These are phyloP conservation scores for Mythimna loreyi DNA, from an alignment of 2,888 invertebrate species.

Conservation along the genomic window DNA sequence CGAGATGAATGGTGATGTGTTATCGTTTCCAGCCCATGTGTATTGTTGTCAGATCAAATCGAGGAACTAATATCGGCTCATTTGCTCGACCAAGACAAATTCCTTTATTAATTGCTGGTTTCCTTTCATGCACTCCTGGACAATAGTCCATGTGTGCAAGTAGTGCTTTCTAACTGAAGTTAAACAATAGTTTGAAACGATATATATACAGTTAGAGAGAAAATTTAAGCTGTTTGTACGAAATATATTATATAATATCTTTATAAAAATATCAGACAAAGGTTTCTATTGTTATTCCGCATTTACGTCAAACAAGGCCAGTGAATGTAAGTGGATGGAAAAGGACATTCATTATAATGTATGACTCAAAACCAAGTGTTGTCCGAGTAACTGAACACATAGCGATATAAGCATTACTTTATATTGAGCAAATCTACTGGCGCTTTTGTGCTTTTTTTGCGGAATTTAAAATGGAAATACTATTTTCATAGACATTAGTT, in stretches of 20 bases:
- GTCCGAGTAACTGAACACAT: constrained; percentile 32
- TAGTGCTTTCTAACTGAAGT: too few species aligned
- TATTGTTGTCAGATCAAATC: constrained; percentile 28
- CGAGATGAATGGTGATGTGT: constrained; percentile 45
- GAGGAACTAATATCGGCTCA: not conserved
- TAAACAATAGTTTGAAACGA: too few species aligned
- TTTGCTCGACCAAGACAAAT: not conserved
- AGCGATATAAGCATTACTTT: constrained; percentile 34
- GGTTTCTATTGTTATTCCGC: constrained; percentile 19
- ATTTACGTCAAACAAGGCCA: constrained; percentile 35
- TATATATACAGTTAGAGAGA: not conserved
- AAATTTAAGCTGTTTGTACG: not conserved
- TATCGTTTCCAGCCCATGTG: constrained; percentile 27
- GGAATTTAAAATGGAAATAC: constrained; percentile 17
- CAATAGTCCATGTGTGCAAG: too few species aligned
- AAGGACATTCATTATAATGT: constrained; percentile 39
- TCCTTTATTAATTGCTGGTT: not conserved
- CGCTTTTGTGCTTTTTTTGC: constrained; percentile 10
- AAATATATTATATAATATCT: constrained; percentile 3
- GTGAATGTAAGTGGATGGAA: constrained; percentile 45
- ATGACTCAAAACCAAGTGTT: constrained; percentile 47
- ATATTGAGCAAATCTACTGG: constrained; percentile 24
- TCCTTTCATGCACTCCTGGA: not conserved
- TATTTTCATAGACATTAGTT: constrained; percentile 22
- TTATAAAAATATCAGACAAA: constrained; percentile 13